phyloP scores from a whole-genome alignment of 1,140 invertebrate species.

The Drosophila albomicans region DNA sequence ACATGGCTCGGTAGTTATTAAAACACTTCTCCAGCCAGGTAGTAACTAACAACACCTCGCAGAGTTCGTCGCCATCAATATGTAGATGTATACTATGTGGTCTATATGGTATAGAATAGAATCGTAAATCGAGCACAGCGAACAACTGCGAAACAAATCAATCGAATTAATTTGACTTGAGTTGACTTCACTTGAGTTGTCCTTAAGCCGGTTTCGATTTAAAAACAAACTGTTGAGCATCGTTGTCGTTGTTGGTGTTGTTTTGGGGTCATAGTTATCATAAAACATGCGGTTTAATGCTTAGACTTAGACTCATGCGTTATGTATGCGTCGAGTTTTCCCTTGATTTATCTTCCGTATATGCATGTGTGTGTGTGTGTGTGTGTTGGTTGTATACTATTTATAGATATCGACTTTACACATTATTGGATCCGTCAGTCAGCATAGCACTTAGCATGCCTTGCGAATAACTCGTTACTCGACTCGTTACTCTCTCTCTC shows the following conservation, averaged over 20 bases:
- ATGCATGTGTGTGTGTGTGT: constrained; percentile 19
- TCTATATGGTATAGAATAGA: constrained; percentile 4
- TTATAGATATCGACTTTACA: constrained; percentile 68
- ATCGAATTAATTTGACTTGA: constrained; percentile 35
- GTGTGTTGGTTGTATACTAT: constrained; percentile 43
- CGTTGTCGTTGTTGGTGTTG: constrained; percentile 16
- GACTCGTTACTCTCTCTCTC: constrained; percentile 22
- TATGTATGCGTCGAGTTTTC: constrained; percentile 38
- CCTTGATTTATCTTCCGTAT: constrained; percentile 67
- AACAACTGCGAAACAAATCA: constrained; percentile 50
- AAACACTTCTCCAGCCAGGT: not conserved
- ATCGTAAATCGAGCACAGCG: constrained; percentile 48
- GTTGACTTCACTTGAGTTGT: constrained; percentile 48
- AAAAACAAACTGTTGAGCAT: constrained; percentile 2
- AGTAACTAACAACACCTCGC: constrained; percentile 11
- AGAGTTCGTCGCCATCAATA: constrained; percentile 63
- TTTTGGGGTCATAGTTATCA: constrained; percentile 75
- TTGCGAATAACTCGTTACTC: constrained; percentile 49
- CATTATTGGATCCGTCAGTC: constrained; percentile 44
- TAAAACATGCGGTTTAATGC: constrained; percentile 52
- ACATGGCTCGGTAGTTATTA: not conserved
- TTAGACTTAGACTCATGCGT: constrained; percentile 34
- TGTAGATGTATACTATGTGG: not conserved
- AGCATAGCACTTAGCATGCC: constrained; percentile 26
- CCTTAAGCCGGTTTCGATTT: constrained; percentile 71